Evolutionary conservation across 2,113 vertebrate species (phyloP).

Genomic region (Gallinago jamesoni): DNA sequence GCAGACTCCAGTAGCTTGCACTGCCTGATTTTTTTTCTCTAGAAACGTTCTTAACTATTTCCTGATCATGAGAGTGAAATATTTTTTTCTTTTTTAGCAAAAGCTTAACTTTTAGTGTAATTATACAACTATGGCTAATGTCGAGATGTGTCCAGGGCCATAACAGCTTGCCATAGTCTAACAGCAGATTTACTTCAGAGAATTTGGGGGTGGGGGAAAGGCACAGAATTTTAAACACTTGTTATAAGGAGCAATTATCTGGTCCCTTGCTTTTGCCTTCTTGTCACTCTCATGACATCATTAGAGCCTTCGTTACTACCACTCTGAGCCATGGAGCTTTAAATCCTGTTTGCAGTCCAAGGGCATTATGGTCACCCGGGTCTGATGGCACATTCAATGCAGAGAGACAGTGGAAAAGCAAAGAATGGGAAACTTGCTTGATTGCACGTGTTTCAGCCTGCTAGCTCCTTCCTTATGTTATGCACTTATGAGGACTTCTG

Average conservation of each 20-base stretch:
- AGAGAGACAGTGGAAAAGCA: background rate
- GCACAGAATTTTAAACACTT: background rate
- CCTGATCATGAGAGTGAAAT: background rate
- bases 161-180: background rate
- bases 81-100: background rate
- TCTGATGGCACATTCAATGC: background rate
- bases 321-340: background rate
- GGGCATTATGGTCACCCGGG: background rate
- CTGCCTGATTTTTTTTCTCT: background rate
- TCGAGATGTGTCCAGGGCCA: background rate
- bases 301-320: background rate
- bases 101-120: background rate
- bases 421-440: background rate
- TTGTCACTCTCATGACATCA: background rate
- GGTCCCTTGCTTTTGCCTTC: background rate
- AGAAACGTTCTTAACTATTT: background rate
- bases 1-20: background rate
- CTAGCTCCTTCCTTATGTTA: background rate
- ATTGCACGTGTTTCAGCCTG: background rate
- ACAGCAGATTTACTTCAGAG: background rate
- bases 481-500: background rate
- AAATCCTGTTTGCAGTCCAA: background rate
- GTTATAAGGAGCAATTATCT: background rate
- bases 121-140: fast-evolving
- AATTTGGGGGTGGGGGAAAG: fast-evolving